Percentiles rank a stretch among this genome's conserved stretches.
Conservation (phyloP, 2,888 invertebrate genomes). For the Apamea sordens region DNA sequence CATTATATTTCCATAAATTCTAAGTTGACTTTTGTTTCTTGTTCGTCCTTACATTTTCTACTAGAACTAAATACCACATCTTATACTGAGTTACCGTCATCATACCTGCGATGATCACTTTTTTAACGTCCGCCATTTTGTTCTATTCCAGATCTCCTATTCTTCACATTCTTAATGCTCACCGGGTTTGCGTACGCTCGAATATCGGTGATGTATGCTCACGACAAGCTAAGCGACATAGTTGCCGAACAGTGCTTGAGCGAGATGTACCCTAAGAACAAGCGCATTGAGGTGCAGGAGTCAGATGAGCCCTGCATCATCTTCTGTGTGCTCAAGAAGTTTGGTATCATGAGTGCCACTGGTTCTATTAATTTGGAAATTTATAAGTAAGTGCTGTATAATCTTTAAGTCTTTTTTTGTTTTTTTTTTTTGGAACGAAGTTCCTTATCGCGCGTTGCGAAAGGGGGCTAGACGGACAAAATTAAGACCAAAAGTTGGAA, state of each 20-base stretch:
- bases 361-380: slow-evolving; percentile 84
- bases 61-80: too few species aligned
- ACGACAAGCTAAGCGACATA: slow-evolving; percentile 82
- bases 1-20: too few species aligned
- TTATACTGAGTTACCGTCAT: too few species aligned
- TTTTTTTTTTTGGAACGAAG: too few species aligned
- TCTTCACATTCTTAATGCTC: slow-evolving; percentile 67
- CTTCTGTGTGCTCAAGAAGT: slow-evolving; percentile 85
- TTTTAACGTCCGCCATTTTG: background rate
- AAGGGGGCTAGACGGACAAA: too few species aligned
- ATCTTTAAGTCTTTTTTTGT: too few species aligned
- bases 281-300: slow-evolving; percentile 80
- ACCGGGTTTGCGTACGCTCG: slow-evolving; percentile 71
- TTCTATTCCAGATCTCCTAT: slow-evolving; percentile 60
- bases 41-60: too few species aligned
- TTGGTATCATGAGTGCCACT: slow-evolving; percentile 82
- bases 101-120: background rate
- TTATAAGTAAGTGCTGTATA: slow-evolving; percentile 74
- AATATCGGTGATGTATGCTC: slow-evolving; percentile 87
- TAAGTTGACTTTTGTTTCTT: too few species aligned
- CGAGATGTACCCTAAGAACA: slow-evolving; percentile 84
- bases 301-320: slow-evolving; percentile 87
- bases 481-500: too few species aligned
- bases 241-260: slow-evolving; percentile 82
- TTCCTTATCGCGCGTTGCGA: too few species aligned